These are phyloP conservation scores for Blennius ocellaris DNA, from an alignment of 2,113 vertebrate genomes.

Conservation along the genomic window DNA sequence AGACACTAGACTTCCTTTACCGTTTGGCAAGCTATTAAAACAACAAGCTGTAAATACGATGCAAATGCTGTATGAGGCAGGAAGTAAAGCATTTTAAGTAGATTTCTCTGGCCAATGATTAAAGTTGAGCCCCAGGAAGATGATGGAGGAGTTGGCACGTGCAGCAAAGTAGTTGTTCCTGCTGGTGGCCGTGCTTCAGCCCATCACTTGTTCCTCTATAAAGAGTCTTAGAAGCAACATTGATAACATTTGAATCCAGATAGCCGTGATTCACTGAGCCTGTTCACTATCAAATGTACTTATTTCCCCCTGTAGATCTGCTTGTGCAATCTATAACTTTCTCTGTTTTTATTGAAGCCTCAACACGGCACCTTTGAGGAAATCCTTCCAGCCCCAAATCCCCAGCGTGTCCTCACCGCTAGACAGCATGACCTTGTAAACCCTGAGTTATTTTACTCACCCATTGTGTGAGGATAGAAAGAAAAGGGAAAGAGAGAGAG, in stretches of 20 bases:
- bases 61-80: constrained; percentile 5
- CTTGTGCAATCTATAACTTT: constrained; percentile 69
- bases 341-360: constrained; percentile 73
- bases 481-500: constrained; percentile 54
- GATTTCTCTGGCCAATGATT: constrained; percentile 13
- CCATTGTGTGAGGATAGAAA: constrained; percentile 72
- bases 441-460: constrained; percentile 83
- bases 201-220: constrained; percentile 19
- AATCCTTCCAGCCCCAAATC: constrained; percentile 72
- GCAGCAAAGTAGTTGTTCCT: constrained; percentile 18
- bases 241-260: constrained; percentile 48
- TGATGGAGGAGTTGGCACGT: constrained; percentile 16
- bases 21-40: constrained; percentile 23
- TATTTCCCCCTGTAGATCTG: constrained; percentile 56
- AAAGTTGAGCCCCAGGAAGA: constrained; percentile 6
- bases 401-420: constrained; percentile 73
- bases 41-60: constrained; percentile 2
- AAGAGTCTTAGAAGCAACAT: constrained; percentile 14
- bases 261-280: constrained; percentile 46
- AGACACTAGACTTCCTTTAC: constrained; percentile 7
- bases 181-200: background rate
- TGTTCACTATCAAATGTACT: constrained; percentile 63
- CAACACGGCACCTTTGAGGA: constrained; percentile 76
- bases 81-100: constrained; percentile 14
- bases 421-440: constrained; percentile 85